Base-by-base conservation (phyloP, 1,140 invertebrate genomes). In the Drosophila nigrodunni region DNA sequence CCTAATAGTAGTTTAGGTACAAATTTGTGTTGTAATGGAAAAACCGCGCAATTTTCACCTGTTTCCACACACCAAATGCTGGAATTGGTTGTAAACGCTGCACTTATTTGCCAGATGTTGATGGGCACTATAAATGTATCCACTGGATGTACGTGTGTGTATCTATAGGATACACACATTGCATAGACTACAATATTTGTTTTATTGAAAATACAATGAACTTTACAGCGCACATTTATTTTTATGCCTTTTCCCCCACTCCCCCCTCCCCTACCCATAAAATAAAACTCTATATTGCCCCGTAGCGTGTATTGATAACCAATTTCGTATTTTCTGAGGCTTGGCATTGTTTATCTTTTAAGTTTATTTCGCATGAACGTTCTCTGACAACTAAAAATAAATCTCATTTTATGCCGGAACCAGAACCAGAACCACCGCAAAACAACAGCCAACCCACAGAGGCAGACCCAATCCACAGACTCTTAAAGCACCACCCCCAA, bases 131-230 rank as follows among this genome's bases (percentile, higher is more conserved):
- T 30, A 59, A 59, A 46, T 52, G 60, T 50, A 64, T 64, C 49
- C 54, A 30, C 25, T 30, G 18, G 18, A 35, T 11, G 13, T 21
- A 9, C 30, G 21, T 46, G 7, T 60, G 13, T 62, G 46, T 39
- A 64, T 44, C 39, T 54, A 43, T 7, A 13, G 30, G 49, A 15
- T 54, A 61, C 15, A 70, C 21, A n/a, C 25, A 13, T 2, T 50
- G 35, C 13, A 55, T 39, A 55, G 18, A 25, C 8, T 13, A 39
- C 46, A 37, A 37, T 35, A 62, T 47, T 59, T 66, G 34, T 35
- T 70, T 68, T 57, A 59, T 60, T 58, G 61, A 67, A 67, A 74
- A 78, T 61, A 60, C 70, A 78, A 59, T 74, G 57, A 79, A 78
- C 76, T 74, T 74, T 79, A 61, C 46, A 55, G 7, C 30, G 18